Percentiles rank a stretch among this genome's conserved stretches.
These are phyloP conservation scores for Lasioglossum morio DNA, from an alignment of 2,888 invertebrate species.

Conservation along the genomic window DNA sequence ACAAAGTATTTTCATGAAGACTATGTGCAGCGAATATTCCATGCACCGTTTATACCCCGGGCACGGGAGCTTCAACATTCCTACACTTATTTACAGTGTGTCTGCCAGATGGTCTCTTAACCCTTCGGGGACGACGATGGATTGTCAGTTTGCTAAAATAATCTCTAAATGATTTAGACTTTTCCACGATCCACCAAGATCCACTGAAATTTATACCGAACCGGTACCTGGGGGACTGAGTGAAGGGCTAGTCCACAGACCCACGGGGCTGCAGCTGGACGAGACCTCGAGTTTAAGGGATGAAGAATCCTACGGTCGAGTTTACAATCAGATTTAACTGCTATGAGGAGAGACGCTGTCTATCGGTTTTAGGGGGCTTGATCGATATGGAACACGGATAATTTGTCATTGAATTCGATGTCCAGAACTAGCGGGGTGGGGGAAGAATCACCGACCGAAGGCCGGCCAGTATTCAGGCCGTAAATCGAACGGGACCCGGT, in stretches of 20 bases:
- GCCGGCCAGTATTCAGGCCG: background rate
- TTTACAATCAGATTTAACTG: background rate
- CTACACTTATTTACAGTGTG: background rate
- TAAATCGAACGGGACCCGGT: conserved; percentile 14
- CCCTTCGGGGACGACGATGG: background rate
- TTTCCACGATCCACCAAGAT: background rate
- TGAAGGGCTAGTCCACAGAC: background rate
- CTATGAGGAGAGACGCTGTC: background rate
- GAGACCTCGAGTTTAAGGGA: background rate
- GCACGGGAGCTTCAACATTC: background rate
- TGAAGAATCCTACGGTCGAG: background rate
- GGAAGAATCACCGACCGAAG: background rate
- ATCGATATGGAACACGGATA: background rate
- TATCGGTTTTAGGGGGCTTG: background rate
- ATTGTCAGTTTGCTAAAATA: background rate
- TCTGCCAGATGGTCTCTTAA: background rate
- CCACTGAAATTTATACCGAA: background rate
- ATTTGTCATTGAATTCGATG: conserved; percentile 3
- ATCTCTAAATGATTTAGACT: background rate
- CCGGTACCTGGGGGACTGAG: background rate
- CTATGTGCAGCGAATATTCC: background rate
- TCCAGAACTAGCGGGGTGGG: background rate
- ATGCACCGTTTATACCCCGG: background rate
- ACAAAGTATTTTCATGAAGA: background rate
- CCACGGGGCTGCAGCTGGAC: background rate